Evolutionary conservation across 2,797 vertebrate species (phyloP), one percentile per base, ranked within the genome.

Genomic region (Gobionotothen gibberifrons): DNA sequence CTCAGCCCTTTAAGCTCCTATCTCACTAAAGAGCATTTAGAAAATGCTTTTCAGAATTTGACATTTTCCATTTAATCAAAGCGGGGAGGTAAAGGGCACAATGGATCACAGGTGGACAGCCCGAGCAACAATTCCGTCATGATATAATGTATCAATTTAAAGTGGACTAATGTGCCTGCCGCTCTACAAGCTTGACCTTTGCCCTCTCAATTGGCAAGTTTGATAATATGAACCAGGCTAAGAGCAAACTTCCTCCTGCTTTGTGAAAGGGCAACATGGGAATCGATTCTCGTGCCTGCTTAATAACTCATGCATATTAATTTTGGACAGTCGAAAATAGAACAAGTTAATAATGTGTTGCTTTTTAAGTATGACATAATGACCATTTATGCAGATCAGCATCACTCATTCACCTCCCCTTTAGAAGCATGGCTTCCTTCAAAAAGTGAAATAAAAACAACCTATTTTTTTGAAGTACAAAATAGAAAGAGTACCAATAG

Each of bases 51-150:
- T 85, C 81, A 85, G 75, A 84, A 7, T 88, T 87, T 93, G 90
- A 91, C 91, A 93, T 93, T 92, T 91, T 88, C 88, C 89, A 89
- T 92, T 90, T 93, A 92, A 93, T 93, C 91, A 91, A 78, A 85
- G 81, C 22, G n/a, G 21, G 55, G 21, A 72, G 78, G 72, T 84
- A 92, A 92, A 92, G 90, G 89, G 67, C 89, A 77, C 46, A n/a
- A 5, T 21, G 79, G 88, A 88, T 87, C 84, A 84, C 87, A 82
- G 87, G 87, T 87, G 88, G 86, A 86, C 88, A 49, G 83, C 79
- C 72, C 66, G 3, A 80, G 57, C 72, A 75, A 82, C 85, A 83
- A 66, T 65, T 54, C 76, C 8, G 81, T 85, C 82, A 85, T 68
- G 79, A 85, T 90, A 79, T 89, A 84, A 90, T 87, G 88, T 91